Conservation (phyloP, 1,140 invertebrate species). For the Listronotus bonariensis region DNA sequence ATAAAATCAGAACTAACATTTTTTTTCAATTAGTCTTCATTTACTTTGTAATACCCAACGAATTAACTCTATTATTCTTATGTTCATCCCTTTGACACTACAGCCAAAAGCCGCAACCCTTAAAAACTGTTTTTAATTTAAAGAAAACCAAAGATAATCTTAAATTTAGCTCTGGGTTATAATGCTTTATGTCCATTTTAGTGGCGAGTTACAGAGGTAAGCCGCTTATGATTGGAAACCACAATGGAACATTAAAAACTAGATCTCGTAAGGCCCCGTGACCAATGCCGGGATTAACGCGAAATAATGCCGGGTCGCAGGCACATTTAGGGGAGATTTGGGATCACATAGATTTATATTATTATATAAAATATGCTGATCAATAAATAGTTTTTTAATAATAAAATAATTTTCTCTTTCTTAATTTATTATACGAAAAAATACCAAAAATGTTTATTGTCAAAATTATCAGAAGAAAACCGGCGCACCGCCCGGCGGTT, state of each 20-base stretch:
- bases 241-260: constrained; percentile 54
- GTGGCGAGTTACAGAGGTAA: constrained; percentile 39
- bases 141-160: constrained; percentile 24
- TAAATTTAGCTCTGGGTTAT: constrained; percentile 16
- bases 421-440: too few relatives aligned
- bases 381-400: too few relatives aligned
- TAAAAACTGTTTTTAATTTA: constrained; percentile 8
- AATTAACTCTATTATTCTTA: too few relatives aligned
- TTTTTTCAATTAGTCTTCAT: too few relatives aligned
- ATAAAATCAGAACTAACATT: too few relatives aligned
- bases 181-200: constrained; percentile 27
- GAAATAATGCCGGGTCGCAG: constrained; percentile 34
- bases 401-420: too few relatives aligned
- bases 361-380: not conserved
- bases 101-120: too few relatives aligned
- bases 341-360: constrained; percentile 25
- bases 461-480: too few relatives aligned
- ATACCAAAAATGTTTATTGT: too few relatives aligned
- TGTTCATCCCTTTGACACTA: too few relatives aligned
- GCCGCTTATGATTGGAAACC: constrained; percentile 52
- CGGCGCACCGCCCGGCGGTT: too few relatives aligned
- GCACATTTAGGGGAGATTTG: constrained; percentile 23
- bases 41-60: too few relatives aligned
- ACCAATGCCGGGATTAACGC: constrained; percentile 52
- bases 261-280: constrained; percentile 52